Percentiles rank a stretch among this genome's conserved stretches.
These are phyloP conservation scores for Sminthurides bifidus DNA, from an alignment of 1,140 invertebrate genomes.

Conservation along the genomic window DNA sequence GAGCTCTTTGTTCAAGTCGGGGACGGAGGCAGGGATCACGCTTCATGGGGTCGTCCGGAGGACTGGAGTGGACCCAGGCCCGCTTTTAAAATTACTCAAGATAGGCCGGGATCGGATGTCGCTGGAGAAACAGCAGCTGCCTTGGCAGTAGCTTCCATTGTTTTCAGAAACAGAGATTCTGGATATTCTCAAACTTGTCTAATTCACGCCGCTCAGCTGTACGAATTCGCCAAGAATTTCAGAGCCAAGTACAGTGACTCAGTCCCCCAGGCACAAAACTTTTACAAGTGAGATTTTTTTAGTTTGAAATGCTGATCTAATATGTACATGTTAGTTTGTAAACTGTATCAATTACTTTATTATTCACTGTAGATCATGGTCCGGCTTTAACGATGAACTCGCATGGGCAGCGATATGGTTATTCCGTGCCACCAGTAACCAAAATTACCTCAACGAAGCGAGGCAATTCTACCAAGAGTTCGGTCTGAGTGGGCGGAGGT, in stretches of 20 bases:
- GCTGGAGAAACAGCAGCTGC: slow-evolving; percentile 40
- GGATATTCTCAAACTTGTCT: slow-evolving; percentile 34
- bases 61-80: slow-evolving; percentile 37
- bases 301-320: background rate
- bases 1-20: slow-evolving; percentile 46
- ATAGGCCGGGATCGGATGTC: slow-evolving; percentile 37
- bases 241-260: slow-evolving; percentile 37
- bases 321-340: background rate
- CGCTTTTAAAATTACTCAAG: slow-evolving; percentile 34
- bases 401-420: slow-evolving; percentile 52
- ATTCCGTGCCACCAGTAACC: slow-evolving; percentile 45
- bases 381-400: slow-evolving; percentile 49
- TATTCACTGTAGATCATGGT: slow-evolving; percentile 31
- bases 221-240: slow-evolving; percentile 37
- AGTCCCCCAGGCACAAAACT: slow-evolving; percentile 33
- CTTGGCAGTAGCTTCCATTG: slow-evolving; percentile 39
- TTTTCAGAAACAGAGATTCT: slow-evolving; percentile 32
- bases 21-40: slow-evolving; percentile 45
- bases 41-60: too few relatives aligned
- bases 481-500: slow-evolving; percentile 39
- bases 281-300: slow-evolving; percentile 8
- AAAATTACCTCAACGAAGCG: slow-evolving; percentile 44
- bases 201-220: slow-evolving; percentile 36
- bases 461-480: slow-evolving; percentile 43
- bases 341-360: background rate